Evolutionary conservation across 2,797 vertebrate species (phyloP), one percentile per base, ranked within the genome.

Genomic region (Syndactyla subalaris): DNA sequence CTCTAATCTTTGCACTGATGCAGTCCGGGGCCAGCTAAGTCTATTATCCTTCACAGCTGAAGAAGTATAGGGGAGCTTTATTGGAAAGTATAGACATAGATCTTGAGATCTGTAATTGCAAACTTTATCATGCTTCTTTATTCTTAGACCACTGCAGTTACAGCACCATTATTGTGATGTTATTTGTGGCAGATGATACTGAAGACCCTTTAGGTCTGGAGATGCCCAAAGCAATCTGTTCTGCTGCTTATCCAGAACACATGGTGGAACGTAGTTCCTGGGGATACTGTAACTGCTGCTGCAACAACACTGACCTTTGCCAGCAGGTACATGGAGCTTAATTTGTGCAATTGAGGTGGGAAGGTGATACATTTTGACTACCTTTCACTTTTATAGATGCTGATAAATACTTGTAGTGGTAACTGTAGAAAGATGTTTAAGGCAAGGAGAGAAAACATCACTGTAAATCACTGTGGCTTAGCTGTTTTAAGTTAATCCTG

Each of bases 81-180:
- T 38, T 41, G 16, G 45, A 57, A 91, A 77, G n/a, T 22, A 18
- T 8, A 79, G 67, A 27, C 43, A n/a, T 34, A 79, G 59, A 89
- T 92, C 36, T 73, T 85, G 67, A 76, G 52, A 41, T 73, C 26
- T 59, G 36, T 94, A 85, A 76, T 82, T 89, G 78, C 63, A 87
- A 73, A 41, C 39, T 73, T 92, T 27, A 79, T 70, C 74, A 36
- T 34, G 8, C 17, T 57, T 29, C 66, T 4, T 0, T 66, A 14
- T 55, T 82, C 61, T 63, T 22, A 38, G 81, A 63, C 36, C 9
- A 10, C 36, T 65, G 66, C 23, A 76, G 36, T 27, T 77, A 34
- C 27, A 65, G 58, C 49, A 66, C 21, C 9, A 4, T 71, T 48
- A 17, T 32, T 38, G 20, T 34, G 27, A 12, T 48, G 17, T 70